phyloP scores from a whole-genome alignment of 2,888 invertebrate genomes.

The Amaurobius ferox region DNA sequence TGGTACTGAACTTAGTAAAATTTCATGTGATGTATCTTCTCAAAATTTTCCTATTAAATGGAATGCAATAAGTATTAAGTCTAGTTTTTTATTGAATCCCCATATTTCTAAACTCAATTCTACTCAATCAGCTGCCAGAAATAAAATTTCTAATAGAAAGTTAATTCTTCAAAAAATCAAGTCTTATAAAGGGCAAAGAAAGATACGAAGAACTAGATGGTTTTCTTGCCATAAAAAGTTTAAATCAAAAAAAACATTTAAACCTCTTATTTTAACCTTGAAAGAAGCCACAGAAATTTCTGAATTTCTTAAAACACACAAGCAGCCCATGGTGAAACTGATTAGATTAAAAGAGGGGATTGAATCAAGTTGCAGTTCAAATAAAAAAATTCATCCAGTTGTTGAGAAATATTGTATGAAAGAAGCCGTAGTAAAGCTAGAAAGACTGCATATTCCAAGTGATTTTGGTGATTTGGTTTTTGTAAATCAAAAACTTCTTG shows the following conservation, averaged over 20 bases:
- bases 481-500: neutral
- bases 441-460: neutral
- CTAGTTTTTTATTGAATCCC: neutral
- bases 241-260: neutral
- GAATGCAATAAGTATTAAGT: neutral
- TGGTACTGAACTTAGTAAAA: neutral
- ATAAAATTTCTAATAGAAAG: neutral
- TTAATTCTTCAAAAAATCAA: neutral
- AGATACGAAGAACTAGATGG: neutral
- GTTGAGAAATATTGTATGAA: neutral
- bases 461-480: neutral
- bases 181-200: neutral
- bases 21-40: neutral
- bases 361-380: neutral
- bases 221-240: neutral
- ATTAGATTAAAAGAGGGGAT: neutral
- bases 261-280: neutral
- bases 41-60: neutral
- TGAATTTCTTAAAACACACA: conserved; percentile 27
- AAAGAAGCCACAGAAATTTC: conserved; percentile 23
- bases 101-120: neutral
- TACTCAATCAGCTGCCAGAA: neutral
- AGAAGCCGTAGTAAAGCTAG: conserved; percentile 19
- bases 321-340: conserved; percentile 29
- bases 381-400: neutral